Evolutionary conservation across 2,797 vertebrate genomes (phyloP).

Genomic region (Halcyon badia): DNA sequence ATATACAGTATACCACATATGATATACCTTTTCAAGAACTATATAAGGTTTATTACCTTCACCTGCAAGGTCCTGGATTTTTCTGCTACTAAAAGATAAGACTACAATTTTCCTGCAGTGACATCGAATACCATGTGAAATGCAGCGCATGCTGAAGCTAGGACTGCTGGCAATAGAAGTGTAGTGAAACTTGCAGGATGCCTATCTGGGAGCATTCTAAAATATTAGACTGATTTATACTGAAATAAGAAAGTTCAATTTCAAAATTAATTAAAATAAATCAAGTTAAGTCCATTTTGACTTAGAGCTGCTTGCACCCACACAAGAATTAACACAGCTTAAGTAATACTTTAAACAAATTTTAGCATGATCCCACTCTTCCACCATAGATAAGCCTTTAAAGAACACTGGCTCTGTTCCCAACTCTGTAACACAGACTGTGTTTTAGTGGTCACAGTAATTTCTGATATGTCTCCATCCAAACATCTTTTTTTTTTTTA

Average conservation of each 20-base stretch:
- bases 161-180: neutral
- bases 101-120: neutral
- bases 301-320: neutral
- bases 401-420: neutral
- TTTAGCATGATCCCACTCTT: neutral
- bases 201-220: neutral
- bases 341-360: neutral
- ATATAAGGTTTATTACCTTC: neutral
- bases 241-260: neutral
- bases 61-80: neutral
- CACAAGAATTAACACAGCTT: neutral
- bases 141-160: neutral
- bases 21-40: neutral
- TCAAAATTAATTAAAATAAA: neutral
- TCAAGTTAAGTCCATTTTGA: neutral
- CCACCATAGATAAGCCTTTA: neutral
- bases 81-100: neutral
- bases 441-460: neutral
- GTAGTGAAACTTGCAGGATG: neutral
- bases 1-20: neutral
- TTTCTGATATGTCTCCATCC: neutral
- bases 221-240: neutral
- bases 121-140: rapidly evolving
- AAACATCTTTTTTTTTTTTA: neutral
- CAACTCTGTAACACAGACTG: neutral